Evolutionary conservation across 2,113 vertebrate genomes (phyloP).

Genomic region (Oryzias woworae): DNA sequence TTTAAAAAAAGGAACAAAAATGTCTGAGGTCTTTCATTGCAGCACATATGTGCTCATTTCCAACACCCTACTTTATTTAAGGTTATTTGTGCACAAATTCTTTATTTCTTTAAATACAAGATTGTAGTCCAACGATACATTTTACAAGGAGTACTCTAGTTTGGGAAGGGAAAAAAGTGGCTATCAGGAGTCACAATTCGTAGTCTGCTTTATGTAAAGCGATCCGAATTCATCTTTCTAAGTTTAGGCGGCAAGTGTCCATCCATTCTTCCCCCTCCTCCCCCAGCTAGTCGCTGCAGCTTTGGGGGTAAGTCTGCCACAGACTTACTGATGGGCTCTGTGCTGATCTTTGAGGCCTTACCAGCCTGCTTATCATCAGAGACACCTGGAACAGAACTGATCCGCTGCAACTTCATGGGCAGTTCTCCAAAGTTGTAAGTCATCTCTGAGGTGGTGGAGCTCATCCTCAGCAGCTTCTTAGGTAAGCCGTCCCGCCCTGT

Average conservation of each 20-base stretch:
- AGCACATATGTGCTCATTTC: constrained; percentile 73
- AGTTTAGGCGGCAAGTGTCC: constrained; percentile 95
- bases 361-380: constrained; percentile 91
- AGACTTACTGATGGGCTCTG: constrained; percentile 95
- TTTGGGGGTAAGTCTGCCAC: constrained; percentile 97
- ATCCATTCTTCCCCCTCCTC: constrained; percentile 86
- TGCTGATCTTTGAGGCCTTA: constrained; percentile 85
- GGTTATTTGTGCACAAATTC: constrained; percentile 67
- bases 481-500: constrained; percentile 94
- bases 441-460: constrained; percentile 98
- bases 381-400: constrained; percentile 97
- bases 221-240: constrained; percentile 98
- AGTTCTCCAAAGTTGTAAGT: constrained; percentile 96
- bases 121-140: constrained; percentile 75
- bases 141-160: constrained; percentile 60
- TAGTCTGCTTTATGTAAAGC: constrained; percentile 86
- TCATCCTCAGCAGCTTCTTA: constrained; percentile 96
- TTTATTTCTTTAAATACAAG: constrained; percentile 72
- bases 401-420: constrained; percentile 97
- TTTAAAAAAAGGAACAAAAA: constrained; percentile 45
- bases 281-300: constrained; percentile 91
- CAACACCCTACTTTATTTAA: constrained; percentile 68
- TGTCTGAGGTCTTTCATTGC: constrained; percentile 70
- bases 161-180: constrained; percentile 33
- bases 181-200: constrained; percentile 54